phyloP scores from a whole-genome alignment of 2,888 invertebrate genomes.

The Myopa tessellatipennis region DNA sequence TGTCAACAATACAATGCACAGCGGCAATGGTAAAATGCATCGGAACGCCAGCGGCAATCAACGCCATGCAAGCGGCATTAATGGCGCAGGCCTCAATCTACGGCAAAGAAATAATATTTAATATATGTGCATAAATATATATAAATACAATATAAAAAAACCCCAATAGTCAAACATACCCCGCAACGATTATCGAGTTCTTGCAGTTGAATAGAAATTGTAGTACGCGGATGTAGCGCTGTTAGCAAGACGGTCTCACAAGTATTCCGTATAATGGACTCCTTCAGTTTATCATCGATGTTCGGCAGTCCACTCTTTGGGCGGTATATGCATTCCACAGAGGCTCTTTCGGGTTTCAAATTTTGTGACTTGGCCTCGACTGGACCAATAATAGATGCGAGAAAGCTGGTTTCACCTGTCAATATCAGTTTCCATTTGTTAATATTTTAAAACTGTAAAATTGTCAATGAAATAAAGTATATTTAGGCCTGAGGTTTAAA shows the following conservation, averaged over 20 bases:
- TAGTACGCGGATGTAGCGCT: conserved; percentile 82
- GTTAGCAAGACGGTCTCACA: conserved; percentile 80
- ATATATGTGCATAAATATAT: neutral
- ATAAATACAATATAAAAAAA: neutral
- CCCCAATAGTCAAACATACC: conserved; percentile 66
- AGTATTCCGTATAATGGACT: conserved; percentile 80
- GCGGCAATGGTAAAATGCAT: conserved; percentile 87
- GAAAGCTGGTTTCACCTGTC: conserved; percentile 80
- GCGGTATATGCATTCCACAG: conserved; percentile 80
- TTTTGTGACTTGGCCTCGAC: conserved; percentile 81
- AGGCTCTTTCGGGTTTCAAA: conserved; percentile 80
- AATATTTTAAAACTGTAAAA: too few relatives aligned
- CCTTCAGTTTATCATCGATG: conserved; percentile 78
- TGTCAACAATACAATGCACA: conserved; percentile 78
- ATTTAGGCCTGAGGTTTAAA: too few relatives aligned
- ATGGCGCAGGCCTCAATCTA: conserved; percentile 82
- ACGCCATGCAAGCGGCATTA: conserved; percentile 85
- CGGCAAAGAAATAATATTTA: conserved; percentile 34
- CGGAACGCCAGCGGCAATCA: conserved; percentile 84
- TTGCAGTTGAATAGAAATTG: conserved; percentile 83
- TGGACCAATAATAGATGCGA: conserved; percentile 86
- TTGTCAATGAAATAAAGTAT: too few relatives aligned
- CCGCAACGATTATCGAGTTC: conserved; percentile 88
- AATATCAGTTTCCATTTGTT: too few relatives aligned
- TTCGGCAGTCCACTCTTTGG: conserved; percentile 82